These are phyloP conservation scores for Trissonchulus sp. DNA, from an alignment of 2,888 invertebrate species.

Conservation along the genomic window DNA sequence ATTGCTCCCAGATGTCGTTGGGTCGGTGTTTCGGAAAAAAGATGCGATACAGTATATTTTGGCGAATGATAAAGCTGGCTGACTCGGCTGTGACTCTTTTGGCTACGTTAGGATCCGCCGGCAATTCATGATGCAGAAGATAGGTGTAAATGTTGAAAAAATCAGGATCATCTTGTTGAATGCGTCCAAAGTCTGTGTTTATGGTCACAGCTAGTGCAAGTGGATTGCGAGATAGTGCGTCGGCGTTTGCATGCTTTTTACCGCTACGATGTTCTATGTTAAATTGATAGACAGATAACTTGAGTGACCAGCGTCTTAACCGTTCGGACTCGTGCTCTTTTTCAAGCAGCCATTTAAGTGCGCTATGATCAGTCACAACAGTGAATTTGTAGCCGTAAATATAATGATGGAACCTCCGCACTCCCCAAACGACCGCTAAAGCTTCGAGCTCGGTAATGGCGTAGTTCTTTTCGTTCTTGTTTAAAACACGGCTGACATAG, in stretches of 20 bases:
- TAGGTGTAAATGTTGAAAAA: not conserved
- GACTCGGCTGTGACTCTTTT: not conserved
- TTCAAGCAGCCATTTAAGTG: not conserved
- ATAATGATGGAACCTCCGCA: not conserved
- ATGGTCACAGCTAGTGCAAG: not conserved
- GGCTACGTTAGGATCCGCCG: not conserved
- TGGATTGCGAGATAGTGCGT: conserved; percentile 16
- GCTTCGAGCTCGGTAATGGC: not conserved
- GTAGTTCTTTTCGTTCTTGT: not conserved
- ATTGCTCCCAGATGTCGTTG: not conserved
- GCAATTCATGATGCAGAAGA: not conserved
- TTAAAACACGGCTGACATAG: not conserved
- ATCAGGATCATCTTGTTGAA: not conserved
- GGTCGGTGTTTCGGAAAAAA: not conserved
- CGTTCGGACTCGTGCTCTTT: not conserved
- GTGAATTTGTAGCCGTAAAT: conserved; percentile 1
- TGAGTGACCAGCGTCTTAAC: not conserved
- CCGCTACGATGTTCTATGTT: not conserved
- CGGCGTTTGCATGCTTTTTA: not conserved
- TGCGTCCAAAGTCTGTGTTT: not conserved
- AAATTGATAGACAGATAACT: not conserved
- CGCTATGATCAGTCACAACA: conserved; percentile 1
- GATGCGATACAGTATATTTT: not conserved
- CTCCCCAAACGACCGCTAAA: not conserved
- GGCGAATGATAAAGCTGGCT: not conserved